Percentiles rank a stretch among this genome's conserved stretches.
These are phyloP conservation scores for Druon quercuslanigerum DNA, from an alignment of 1,140 invertebrate genomes.

Conservation along the genomic window DNA sequence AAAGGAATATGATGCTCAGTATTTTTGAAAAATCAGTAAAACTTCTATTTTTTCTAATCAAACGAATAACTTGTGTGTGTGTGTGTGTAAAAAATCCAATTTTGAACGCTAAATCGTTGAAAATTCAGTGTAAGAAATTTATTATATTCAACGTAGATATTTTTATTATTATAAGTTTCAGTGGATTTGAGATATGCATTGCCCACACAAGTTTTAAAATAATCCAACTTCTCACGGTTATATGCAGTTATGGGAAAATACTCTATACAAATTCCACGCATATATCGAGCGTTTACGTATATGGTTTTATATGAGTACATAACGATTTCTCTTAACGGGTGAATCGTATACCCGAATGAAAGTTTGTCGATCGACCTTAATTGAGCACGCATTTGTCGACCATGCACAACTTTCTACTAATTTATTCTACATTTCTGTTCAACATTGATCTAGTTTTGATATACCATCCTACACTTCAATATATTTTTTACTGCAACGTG, in stretches of 20 bases:
- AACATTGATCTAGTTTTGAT: background rate
- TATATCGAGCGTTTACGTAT: slow-evolving; percentile 19
- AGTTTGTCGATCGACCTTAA: slow-evolving; percentile 58
- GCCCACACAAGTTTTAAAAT: slow-evolving; percentile 39
- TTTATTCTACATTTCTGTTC: background rate
- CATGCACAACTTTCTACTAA: slow-evolving; percentile 35
- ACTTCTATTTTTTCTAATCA: too few species aligned
- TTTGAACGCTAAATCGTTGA: too few species aligned
- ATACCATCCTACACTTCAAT: background rate
- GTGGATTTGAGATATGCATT: slow-evolving; percentile 11
- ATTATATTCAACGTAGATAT: too few species aligned
- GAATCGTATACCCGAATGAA: slow-evolving; percentile 43
- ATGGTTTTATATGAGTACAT: slow-evolving; percentile 19
- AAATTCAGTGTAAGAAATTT: too few species aligned
- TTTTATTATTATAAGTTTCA: too few species aligned
- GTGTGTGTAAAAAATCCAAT: too few species aligned
- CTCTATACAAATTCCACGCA: background rate
- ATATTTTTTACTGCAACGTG: too few species aligned
- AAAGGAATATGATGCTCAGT: too few species aligned
- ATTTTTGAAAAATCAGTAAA: too few species aligned
- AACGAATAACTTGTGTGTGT: too few species aligned
- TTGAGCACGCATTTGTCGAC: slow-evolving; percentile 35
- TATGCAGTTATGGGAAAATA: background rate
- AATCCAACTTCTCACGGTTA: slow-evolving; percentile 55
- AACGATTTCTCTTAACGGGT: slow-evolving; percentile 51